Evolutionary conservation across 2,113 vertebrate genomes (phyloP).

Genomic region (Dipodomys ordii): DNA sequence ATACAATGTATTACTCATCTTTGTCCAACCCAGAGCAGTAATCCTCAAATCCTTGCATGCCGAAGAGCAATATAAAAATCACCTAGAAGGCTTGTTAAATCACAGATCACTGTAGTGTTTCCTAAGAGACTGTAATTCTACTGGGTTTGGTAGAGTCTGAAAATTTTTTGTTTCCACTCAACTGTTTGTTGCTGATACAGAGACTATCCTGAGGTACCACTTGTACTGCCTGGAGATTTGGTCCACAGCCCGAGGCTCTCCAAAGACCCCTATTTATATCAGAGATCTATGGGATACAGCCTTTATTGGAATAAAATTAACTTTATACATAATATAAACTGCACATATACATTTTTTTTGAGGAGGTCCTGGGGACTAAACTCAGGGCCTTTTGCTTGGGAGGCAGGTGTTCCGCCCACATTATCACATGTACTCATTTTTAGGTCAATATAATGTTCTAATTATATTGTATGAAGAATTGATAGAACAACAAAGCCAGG

Average conservation of each 20-base stretch:
- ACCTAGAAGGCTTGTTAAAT: conserved; percentile 27
- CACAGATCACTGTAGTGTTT: not conserved
- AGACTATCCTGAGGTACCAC: not conserved
- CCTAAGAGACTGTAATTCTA: not conserved
- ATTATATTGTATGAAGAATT: conserved; percentile 10
- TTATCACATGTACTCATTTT: not conserved
- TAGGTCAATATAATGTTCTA: conserved; percentile 28
- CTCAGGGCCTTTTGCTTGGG: no score
- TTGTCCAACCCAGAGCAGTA: not conserved
- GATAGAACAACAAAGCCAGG: not conserved
- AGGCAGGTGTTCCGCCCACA: no score
- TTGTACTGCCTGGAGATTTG: not conserved
- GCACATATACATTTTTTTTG: not conserved
- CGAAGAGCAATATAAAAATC: conserved; percentile 38
- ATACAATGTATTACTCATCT: conserved; percentile 52
- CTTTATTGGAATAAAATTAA: conserved; percentile 36
- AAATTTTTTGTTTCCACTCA: conserved; percentile 7
- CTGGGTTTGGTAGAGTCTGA: not conserved
- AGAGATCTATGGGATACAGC: not conserved
- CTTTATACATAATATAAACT: conserved; percentile 44
- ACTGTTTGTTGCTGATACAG: not conserved
- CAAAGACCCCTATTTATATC: not conserved
- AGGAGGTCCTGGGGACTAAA: no score
- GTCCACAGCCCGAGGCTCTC: not conserved
- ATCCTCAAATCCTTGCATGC: conserved; percentile 31